Evolutionary conservation across 2,113 vertebrate genomes (phyloP).

Genomic region (Protobothrops mucrosquamatus): DNA sequence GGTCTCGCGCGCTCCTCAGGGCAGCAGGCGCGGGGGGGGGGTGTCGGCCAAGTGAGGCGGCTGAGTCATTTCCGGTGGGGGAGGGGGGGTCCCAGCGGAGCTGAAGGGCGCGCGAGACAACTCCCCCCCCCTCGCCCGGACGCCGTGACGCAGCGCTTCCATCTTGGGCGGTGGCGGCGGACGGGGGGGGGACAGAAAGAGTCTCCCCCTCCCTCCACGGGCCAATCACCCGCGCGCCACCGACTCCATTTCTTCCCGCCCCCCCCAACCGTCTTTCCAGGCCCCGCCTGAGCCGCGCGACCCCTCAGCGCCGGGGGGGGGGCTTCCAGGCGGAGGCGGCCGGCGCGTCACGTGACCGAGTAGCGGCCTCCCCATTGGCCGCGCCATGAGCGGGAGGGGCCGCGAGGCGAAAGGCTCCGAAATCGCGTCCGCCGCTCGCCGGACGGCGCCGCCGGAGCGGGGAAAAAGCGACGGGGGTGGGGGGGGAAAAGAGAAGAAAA

Average conservation of each 20-base stretch:
- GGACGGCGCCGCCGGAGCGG: background rate
- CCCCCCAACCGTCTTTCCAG: no score
- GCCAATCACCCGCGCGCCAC: no score
- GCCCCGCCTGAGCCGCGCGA: background rate
- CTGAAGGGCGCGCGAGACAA: background rate
- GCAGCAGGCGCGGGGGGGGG: background rate
- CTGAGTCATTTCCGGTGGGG: background rate
- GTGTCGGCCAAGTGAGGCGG: background rate
- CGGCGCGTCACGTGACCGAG: background rate
- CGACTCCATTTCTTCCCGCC: no score
- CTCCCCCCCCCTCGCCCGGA: no score
- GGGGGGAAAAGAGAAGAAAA: background rate
- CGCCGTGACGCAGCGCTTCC: background rate
- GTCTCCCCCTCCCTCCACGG: no score
- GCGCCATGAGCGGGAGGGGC: constrained; percentile 8
- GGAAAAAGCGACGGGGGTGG: background rate
- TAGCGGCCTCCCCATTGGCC: background rate
- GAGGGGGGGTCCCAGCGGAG: background rate
- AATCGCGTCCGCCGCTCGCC: background rate
- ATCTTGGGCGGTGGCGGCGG: background rate
- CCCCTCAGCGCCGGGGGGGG: background rate
- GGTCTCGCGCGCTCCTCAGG: no score
- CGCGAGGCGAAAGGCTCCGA: background rate
- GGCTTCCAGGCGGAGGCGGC: fast-evolving
- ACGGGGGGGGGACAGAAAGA: background rate